Evolutionary conservation across 2,113 vertebrate species (phyloP), one percentile per base, ranked within the genome.

Genomic region (Gymnobelideus leadbeateri): DNA sequence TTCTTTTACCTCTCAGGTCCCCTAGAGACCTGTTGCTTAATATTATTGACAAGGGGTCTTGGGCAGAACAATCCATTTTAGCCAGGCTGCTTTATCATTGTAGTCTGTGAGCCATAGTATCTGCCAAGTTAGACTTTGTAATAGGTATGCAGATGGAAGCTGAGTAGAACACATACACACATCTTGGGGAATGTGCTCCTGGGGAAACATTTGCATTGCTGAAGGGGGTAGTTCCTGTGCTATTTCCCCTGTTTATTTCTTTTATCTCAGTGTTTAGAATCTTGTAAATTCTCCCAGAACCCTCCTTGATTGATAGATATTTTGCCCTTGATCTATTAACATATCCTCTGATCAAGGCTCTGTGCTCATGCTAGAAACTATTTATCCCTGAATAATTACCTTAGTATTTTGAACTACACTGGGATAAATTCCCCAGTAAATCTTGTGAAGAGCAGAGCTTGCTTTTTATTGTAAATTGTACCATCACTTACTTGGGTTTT

Each of bases 231-330:
- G 95, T 94, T 25, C 8, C 89, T 51, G n/a, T 49, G 26, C 92
- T 37, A 12, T 91, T 94, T 92, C 93, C 93, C n/a, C 8, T 89
- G 49, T 92, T 95, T 95, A 92, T 96, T 96, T 96, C 92, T 95
- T 37, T 96, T 61, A 68, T 92, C 55, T 92, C 96, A 89, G 92
- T 92, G 55, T 93, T 96, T 97, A 92, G 57, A 91, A 92, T 68
- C 77, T 94, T 96, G 50, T 92, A 95, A 92, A 93, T 92, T 23
- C 51, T 96, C 57, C 50, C 89, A 95, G 89, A 95, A 95, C 37
- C 93, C 92, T 97, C 93, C 94, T 16, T 92, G 55, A 95, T 89
- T 96, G 61, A 89, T 96, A 55, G 93, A 61, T 95, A 91, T 93
- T 95, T 95, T 77, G 37, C 14, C 1, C 68, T 84, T 84, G n/a